Evolutionary conservation across 2,797 vertebrate genomes (phyloP).

Genomic region (Petrocephalus schoutedeni): DNA sequence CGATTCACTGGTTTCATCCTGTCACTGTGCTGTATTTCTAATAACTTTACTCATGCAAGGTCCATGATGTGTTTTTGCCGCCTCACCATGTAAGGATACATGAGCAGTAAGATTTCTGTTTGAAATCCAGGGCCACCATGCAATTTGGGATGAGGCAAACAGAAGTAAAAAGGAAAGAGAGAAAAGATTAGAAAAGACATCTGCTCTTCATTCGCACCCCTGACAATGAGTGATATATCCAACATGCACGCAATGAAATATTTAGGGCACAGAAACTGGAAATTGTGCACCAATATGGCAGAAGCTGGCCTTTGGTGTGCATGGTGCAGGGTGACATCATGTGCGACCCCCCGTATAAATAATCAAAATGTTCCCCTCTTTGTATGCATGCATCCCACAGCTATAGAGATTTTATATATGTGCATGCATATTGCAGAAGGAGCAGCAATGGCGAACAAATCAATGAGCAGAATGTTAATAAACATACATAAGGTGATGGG

Average conservation of each 20-base stretch:
- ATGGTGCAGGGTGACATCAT: background rate
- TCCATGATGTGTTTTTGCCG: background rate
- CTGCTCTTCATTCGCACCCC: background rate
- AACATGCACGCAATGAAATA: background rate
- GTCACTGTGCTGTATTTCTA: background rate
- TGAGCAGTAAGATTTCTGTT: background rate
- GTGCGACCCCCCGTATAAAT: background rate
- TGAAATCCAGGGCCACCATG: background rate
- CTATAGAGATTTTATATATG: background rate
- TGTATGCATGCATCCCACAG: background rate
- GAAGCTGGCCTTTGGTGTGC: background rate
- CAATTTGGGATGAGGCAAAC: background rate
- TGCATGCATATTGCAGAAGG: background rate
- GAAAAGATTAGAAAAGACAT: background rate
- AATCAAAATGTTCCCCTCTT: background rate
- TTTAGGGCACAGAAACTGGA: background rate
- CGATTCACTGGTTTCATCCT: background rate
- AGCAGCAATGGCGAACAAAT: background rate
- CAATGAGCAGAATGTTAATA: background rate
- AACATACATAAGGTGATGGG: no score
- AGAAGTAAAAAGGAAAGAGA: background rate
- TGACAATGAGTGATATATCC: background rate
- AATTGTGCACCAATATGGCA: background rate
- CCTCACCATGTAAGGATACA: background rate
- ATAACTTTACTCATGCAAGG: background rate